Evolutionary conservation across 35 echinoderm and acorn worm species (phyloP).

Genomic region (Chiridota heheva): DNA sequence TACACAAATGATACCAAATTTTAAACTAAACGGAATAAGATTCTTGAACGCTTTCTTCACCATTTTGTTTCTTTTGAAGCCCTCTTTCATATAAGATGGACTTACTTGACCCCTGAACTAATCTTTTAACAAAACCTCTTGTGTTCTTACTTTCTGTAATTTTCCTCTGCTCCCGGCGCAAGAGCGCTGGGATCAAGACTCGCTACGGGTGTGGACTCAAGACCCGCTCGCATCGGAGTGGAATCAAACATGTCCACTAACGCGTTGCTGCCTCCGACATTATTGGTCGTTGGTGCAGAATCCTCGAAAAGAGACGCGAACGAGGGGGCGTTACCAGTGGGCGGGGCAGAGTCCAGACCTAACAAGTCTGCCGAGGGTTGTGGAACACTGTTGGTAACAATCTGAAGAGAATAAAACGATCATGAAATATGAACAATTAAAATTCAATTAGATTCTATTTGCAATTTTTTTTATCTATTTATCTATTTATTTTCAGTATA

Average conservation of each 20-base stretch:
- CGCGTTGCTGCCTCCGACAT: slow-evolving; percentile 1
- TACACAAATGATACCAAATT: no score
- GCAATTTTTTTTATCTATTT: not conserved
- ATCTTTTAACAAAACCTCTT: not conserved
- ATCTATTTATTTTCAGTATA: not conserved
- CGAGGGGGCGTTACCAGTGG: slow-evolving; percentile 13
- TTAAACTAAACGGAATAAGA: no score
- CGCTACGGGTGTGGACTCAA: not conserved
- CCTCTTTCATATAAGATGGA: no score
- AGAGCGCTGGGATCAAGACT: slow-evolving; percentile 20
- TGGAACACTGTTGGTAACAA: not conserved
- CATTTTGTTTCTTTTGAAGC: no score
- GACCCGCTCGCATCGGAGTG: not conserved
- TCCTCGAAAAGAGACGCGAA: slow-evolving; percentile 53
- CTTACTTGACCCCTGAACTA: no score
- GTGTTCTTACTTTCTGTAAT: slow-evolving; percentile 71
- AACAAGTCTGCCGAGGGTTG: slow-evolving; percentile 67
- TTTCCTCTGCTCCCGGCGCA: slow-evolving; percentile 81
- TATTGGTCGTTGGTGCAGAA: not conserved
- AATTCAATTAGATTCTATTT: not conserved
- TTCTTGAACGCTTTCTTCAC: no score
- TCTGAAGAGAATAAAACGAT: not conserved
- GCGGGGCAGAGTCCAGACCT: slow-evolving; percentile 64
- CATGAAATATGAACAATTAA: not conserved
- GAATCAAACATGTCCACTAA: slow-evolving; percentile 84